These are phyloP conservation scores for Typhlomys cinereus DNA, from an alignment of 2,113 vertebrate species.

Conservation along the genomic window DNA sequence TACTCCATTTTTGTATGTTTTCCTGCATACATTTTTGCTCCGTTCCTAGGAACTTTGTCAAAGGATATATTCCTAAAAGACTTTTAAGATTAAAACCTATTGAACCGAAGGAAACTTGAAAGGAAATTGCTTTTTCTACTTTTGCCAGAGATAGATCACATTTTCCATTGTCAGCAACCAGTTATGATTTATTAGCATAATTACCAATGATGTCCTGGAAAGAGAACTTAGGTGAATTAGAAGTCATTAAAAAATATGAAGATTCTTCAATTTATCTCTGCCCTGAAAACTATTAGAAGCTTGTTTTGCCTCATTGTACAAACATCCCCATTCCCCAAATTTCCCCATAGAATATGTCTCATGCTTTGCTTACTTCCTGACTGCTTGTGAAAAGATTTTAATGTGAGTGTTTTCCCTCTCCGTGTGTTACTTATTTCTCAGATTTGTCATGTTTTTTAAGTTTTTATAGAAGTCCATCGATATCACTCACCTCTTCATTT, in stretches of 20 bases:
- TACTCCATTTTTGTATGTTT: not conserved
- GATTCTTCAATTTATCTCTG: slow-evolving; percentile 30
- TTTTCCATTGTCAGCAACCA: slow-evolving; percentile 33
- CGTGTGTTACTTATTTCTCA: not conserved
- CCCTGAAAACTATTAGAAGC: slow-evolving; percentile 52
- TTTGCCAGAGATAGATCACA: slow-evolving; percentile 43
- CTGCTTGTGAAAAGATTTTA: not conserved
- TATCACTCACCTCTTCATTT: not conserved
- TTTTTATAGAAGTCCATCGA: not conserved
- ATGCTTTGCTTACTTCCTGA: not conserved
- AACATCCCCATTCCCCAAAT: not conserved
- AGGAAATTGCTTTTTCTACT: not conserved
- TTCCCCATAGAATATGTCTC: not conserved
- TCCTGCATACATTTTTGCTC: not conserved
- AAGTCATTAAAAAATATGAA: slow-evolving; percentile 69
- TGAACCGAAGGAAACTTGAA: not conserved
- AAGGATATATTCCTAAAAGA: not conserved
- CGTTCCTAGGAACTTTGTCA: not conserved
- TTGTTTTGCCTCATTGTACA: slow-evolving; percentile 11
- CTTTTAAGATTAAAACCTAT: slow-evolving; percentile 43
- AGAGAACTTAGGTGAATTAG: slow-evolving; percentile 78
- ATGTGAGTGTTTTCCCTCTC: not conserved
- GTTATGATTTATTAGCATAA: slow-evolving; percentile 72
- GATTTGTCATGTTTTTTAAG: not conserved
- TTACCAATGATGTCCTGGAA: slow-evolving; percentile 76